A percentile compares a stretch with the other conserved stretches of the same genome.
Conservation (phyloP, 2,888 invertebrate genomes). For the Dicyrtoma fusca region DNA sequence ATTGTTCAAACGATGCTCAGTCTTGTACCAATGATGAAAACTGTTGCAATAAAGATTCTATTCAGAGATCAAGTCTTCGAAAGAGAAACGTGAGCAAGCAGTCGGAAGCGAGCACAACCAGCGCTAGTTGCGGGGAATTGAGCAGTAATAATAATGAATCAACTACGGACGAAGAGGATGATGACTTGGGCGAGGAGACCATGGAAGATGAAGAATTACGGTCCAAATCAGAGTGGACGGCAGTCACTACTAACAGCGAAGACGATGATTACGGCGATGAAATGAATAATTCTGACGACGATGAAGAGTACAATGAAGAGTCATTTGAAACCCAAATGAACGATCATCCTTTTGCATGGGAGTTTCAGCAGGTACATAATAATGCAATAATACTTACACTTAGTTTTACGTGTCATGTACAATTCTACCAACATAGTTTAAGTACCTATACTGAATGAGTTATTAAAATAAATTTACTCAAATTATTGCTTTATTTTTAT, state of each 20-base stretch:
- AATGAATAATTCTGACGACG: conserved; percentile 78
- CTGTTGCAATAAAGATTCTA: too few relatives aligned
- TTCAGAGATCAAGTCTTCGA: conserved; percentile 42
- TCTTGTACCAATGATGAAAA: too few relatives aligned
- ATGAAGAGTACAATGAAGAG: conserved; percentile 64
- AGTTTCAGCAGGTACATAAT: conserved; percentile 66
- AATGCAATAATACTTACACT: background rate
- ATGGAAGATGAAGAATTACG: conserved; percentile 52
- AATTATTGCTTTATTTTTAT: background rate
- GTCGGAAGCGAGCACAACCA: conserved; percentile 54
- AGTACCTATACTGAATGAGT: background rate
- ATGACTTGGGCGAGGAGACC: conserved; percentile 37
- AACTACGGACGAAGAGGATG: conserved; percentile 51
- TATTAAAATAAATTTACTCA: background rate
- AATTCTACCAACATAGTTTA: background rate
- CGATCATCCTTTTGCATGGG: conserved; percentile 67
- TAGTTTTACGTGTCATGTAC: background rate
- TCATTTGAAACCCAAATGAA: conserved; percentile 60
- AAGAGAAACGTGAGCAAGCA: conserved; percentile 54
- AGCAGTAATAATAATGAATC: conserved; percentile 55
- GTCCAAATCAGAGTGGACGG: conserved; percentile 74
- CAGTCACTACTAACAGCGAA: conserved; percentile 82
- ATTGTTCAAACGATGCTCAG: too few relatives aligned
- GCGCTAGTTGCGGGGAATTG: conserved; percentile 51
- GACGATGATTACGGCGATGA: conserved; percentile 63